A percentile compares a stretch with the other conserved stretches of the same genome.
phyloP scores from a whole-genome alignment of 2,797 vertebrate species.

The Scomberomorus guttatus region DNA sequence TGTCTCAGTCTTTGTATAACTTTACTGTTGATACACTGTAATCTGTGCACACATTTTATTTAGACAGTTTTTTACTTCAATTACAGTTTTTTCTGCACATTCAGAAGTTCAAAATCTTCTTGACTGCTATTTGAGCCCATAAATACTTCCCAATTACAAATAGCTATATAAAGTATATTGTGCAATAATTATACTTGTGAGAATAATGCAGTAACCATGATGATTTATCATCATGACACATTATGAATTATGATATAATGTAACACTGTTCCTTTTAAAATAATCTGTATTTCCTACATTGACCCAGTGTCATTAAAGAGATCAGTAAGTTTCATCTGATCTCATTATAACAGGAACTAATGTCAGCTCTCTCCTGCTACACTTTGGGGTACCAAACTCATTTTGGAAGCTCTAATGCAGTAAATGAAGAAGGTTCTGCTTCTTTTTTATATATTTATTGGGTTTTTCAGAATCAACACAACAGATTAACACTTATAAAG shows the following conservation, averaged over 20 bases:
- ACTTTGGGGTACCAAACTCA: neutral
- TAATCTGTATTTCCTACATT: neutral
- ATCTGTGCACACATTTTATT: neutral
- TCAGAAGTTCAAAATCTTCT: neutral
- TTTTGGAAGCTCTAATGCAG: neutral
- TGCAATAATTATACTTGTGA: too few relatives aligned
- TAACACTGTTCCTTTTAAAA: neutral
- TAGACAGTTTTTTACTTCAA: too few relatives aligned
- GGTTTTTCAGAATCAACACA: too few relatives aligned
- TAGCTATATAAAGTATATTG: too few relatives aligned
- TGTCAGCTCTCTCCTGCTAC: neutral
- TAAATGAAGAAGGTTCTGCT: neutral
- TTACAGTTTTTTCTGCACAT: neutral
- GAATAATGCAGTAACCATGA: neutral
- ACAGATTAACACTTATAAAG: too few relatives aligned
- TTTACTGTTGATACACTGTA: too few relatives aligned
- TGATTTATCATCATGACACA: neutral
- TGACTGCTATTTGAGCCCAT: neutral
- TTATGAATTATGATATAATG: neutral
- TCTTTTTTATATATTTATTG: too few relatives aligned
- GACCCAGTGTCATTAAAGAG: neutral
- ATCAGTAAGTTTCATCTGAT: neutral
- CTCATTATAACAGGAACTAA: neutral
- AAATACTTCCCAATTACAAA: neutral
- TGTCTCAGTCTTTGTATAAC: too few relatives aligned